phyloP scores from a whole-genome alignment of 2,888 invertebrate species.

The Dyspetes luteomarginatus region DNA sequence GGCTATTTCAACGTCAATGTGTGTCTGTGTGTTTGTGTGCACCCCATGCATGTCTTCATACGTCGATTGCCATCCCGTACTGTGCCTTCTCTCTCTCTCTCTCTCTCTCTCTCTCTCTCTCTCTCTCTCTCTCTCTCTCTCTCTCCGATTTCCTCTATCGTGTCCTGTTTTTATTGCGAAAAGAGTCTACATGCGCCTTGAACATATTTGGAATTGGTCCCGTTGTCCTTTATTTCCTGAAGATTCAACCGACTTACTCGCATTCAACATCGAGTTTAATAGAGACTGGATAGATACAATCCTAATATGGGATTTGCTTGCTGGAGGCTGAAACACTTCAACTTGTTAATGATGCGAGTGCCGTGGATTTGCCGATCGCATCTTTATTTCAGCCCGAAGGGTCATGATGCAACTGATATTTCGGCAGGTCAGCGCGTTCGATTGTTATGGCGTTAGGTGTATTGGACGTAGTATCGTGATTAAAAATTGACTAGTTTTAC shows the following conservation, averaged over 20 bases:
- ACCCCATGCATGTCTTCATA: neutral
- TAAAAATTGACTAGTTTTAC: neutral
- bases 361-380: conserved; percentile 76
- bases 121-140: neutral
- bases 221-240: conserved; percentile 28
- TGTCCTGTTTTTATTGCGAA: conserved; percentile 10
- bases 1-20: conserved; percentile 17
- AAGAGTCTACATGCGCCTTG: conserved; percentile 1
- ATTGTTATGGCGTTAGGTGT: neutral
- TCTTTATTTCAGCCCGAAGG: conserved; percentile 66
- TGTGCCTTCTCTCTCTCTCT: neutral
- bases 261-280: neutral
- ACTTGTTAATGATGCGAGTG: conserved; percentile 61
- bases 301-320: neutral
- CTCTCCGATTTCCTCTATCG: conserved; percentile 13
- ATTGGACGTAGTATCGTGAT: neutral
- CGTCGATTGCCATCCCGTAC: neutral
- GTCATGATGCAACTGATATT: neutral
- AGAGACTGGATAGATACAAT: neutral
- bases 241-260: conserved; percentile 13
- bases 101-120: conserved; percentile 1
- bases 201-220: conserved; percentile 20
- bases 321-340: neutral
- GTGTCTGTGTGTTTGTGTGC: neutral
- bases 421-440: neutral